These are phyloP conservation scores for Triplophysa tibetana DNA, from an alignment of 2,113 vertebrate species.

Conservation along the genomic window DNA sequence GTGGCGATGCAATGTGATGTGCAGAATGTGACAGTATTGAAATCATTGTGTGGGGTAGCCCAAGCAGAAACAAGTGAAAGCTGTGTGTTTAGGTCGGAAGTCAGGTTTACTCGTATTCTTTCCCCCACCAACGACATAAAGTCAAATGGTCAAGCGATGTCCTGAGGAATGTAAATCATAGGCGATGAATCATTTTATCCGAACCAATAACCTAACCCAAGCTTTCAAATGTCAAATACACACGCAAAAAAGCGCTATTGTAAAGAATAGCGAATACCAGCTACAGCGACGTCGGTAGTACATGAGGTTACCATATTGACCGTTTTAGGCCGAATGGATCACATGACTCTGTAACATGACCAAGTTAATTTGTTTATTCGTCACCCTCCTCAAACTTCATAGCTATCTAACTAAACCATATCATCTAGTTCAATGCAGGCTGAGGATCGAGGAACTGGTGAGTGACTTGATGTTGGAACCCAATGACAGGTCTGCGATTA, in stretches of 20 bases:
- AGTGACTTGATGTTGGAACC: constrained; percentile 14
- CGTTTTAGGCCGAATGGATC: no score
- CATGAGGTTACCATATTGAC: no score
- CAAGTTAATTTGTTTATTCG: no score
- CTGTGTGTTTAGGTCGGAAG: constrained; percentile 34
- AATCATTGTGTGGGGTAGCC: constrained; percentile 52
- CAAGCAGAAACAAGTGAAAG: constrained; percentile 9
- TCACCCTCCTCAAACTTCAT: not conserved
- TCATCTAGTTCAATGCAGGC: not conserved
- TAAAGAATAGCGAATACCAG: no score
- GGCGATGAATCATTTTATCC: constrained; percentile 20
- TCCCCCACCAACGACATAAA: not conserved
- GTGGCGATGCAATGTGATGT: constrained; percentile 55
- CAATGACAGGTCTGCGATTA: constrained; percentile 15
- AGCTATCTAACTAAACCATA: not conserved
- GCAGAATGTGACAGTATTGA: constrained; percentile 23
- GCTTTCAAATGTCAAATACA: not conserved
- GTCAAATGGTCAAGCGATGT: not conserved
- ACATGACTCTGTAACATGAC: no score
- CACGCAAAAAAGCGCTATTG: not conserved
- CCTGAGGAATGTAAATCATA: constrained; percentile 15
- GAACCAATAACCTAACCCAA: not conserved
- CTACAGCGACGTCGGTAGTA: no score
- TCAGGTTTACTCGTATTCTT: constrained; percentile 17
- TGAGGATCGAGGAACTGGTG: not conserved